Conservation (phyloP, 1,140 invertebrate genomes). For the Hyphantria cunea region DNA sequence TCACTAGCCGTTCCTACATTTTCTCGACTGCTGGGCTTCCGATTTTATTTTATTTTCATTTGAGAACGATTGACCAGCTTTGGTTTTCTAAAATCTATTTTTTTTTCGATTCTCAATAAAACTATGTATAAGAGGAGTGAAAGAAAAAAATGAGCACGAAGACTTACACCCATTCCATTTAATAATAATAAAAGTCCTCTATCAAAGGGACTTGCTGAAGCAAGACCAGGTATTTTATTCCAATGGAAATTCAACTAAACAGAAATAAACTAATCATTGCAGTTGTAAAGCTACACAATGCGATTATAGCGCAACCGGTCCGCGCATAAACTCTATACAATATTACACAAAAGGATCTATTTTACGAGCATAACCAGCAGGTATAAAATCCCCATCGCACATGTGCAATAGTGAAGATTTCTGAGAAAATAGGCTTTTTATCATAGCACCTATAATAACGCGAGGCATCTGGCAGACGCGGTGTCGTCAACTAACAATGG, state of each 20-base stretch:
- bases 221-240: background rate
- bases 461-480: slow-evolving; percentile 58
- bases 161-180: no score
- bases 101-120: no score
- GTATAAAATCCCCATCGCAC: slow-evolving; percentile 48
- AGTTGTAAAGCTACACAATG: slow-evolving; percentile 13
- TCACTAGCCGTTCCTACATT: no score
- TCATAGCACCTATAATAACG: slow-evolving; percentile 37
- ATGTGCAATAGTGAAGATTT: slow-evolving; percentile 47
- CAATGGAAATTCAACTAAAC: slow-evolving; percentile 7
- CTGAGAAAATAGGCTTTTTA: slow-evolving; percentile 44
- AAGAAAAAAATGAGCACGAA: no score
- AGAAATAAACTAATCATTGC: slow-evolving; percentile 18
- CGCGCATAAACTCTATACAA: slow-evolving; percentile 19
- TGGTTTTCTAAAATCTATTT: no score
- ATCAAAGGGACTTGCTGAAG: background rate
- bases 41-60: no score
- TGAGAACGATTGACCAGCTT: no score
- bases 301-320: slow-evolving; percentile 14
- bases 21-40: no score
- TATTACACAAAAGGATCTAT: slow-evolving; percentile 32
- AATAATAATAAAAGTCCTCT: no score
- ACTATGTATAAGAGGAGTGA: no score
- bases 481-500: slow-evolving; percentile 51
- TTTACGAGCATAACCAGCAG: slow-evolving; percentile 39